A percentile compares a stretch with the other conserved stretches of the same genome.
Conservation (phyloP, 2,888 invertebrate species). For the Eupithecia vulgata region DNA sequence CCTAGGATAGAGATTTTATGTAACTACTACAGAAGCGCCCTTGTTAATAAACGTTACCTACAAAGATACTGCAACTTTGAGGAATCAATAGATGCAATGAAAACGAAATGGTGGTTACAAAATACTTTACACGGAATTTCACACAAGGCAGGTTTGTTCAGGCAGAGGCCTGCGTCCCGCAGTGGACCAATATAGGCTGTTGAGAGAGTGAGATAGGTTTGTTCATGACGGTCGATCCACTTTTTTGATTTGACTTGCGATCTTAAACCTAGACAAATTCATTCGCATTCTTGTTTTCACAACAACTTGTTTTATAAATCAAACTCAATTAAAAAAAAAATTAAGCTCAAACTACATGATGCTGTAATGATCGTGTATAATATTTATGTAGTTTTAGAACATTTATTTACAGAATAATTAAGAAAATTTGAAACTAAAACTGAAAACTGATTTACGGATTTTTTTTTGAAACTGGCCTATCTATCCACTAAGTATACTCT, state of each 20-base stretch:
- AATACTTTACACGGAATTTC: not conserved
- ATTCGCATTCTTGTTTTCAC: too few relatives aligned
- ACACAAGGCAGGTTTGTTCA: not conserved
- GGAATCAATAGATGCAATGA: not conserved
- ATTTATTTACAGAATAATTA: too few relatives aligned
- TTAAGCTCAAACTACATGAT: too few relatives aligned
- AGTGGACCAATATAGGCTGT: too few relatives aligned
- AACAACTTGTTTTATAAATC: too few relatives aligned
- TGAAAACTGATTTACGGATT: too few relatives aligned
- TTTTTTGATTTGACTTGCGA: not conserved
- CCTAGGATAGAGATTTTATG: constrained; percentile 15
- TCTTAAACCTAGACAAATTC: not conserved
- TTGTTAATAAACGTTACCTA: not conserved
- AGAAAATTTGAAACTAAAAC: too few relatives aligned
- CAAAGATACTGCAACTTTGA: not conserved
- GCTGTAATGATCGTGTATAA: not conserved
- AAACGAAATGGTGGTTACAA: not conserved
- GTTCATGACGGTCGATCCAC: not conserved
- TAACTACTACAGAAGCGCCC: not conserved
- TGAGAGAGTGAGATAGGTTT: too few relatives aligned
- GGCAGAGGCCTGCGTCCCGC: too few relatives aligned
- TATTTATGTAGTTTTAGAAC: too few relatives aligned
- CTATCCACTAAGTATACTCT: constrained; percentile 24
- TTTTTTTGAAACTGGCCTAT: not conserved
- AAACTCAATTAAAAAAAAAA: too few relatives aligned